Evolutionary conservation across 2,113 vertebrate species (phyloP).

Genomic region (Clarias magur): DNA sequence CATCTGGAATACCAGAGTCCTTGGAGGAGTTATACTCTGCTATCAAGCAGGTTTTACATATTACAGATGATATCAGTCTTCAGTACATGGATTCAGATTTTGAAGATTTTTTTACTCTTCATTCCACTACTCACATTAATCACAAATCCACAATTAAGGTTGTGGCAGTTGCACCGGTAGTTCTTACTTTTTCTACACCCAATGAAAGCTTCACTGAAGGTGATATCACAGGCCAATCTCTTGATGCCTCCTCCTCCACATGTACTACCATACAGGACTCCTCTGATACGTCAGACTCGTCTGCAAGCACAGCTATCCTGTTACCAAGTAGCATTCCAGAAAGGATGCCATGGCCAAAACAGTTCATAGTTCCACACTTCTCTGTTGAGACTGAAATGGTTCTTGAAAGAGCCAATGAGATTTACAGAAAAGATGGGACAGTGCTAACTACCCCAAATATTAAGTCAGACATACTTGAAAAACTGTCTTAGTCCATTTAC

Average conservation of each 20-base stretch:
- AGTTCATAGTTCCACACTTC: slow-evolving; percentile 22
- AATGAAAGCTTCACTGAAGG: neutral
- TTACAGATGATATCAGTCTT: neutral
- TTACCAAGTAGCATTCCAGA: neutral
- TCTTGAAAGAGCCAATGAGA: slow-evolving; percentile 17
- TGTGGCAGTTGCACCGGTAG: neutral
- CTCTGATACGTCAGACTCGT: neutral
- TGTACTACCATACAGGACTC: neutral
- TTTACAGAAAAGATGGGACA: slow-evolving; percentile 21
- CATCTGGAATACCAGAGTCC: neutral
- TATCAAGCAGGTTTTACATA: neutral
- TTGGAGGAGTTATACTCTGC: no score
- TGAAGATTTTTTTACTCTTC: slow-evolving; percentile 15
- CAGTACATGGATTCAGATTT: slow-evolving; percentile 27
- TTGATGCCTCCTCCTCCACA: neutral
- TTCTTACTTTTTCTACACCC: neutral
- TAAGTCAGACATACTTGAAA: slow-evolving; percentile 33
- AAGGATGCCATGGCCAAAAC: slow-evolving; percentile 18
- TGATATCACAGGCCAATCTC: neutral
- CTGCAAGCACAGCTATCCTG: neutral
- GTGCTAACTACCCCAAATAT: slow-evolving; percentile 7
- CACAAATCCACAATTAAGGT: slow-evolving; percentile 27
- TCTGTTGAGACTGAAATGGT: slow-evolving; percentile 29
- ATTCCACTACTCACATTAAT: slow-evolving; percentile 12
- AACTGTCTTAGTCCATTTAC: slow-evolving; percentile 1